Evolutionary conservation across 2,888 invertebrate genomes (phyloP), one percentile per base, ranked within the genome.

Genomic region (Tenthredo mesomela): DNA sequence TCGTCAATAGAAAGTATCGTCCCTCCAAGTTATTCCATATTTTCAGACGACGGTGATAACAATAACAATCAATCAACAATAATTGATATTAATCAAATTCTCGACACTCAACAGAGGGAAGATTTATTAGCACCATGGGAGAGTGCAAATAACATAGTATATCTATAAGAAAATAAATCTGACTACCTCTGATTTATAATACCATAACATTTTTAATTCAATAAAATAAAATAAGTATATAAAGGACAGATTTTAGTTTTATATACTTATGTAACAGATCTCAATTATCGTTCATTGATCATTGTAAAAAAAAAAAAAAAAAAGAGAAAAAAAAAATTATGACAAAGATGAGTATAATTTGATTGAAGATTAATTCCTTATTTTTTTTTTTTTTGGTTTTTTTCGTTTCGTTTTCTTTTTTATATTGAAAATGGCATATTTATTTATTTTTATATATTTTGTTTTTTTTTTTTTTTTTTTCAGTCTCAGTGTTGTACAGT

Each of bases 401-500:
- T 47, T n/a, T n/a, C n/a, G n/a, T n/a, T n/a, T n/a, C n/a, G n/a
- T n/a, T n/a, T n/a, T n/a, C n/a, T n/a, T n/a, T 43, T 82, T 29
- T 67, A 43, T n/a, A 47, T 47, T 43, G 25, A 82, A 82, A 82
- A 82, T 82, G 67, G 67, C 82, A 70, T 80, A 77, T 77, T 77
- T 77, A 77, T 73, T 73, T 73, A 25, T 61, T 33, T 3, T 33
- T 33, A 33, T 33, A n/a, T 33, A 33, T 33, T 33, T 37, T 54
- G n/a, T n/a, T 73, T 73, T 15, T 61, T 33, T 3, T 33, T 33
- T 3, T 78, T 7, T 40, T 37, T 40, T 40, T n/a, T 47, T 82
- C 82, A 82, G 82, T 82, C 82, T 82, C 82, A 70, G 82, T 82
- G 82, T 82, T 82, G 67, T 82, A 82, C 82, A 82, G 82, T 82